These are phyloP conservation scores for Tuta absoluta DNA, from an alignment of 2,888 invertebrate species.

Conservation along the genomic window DNA sequence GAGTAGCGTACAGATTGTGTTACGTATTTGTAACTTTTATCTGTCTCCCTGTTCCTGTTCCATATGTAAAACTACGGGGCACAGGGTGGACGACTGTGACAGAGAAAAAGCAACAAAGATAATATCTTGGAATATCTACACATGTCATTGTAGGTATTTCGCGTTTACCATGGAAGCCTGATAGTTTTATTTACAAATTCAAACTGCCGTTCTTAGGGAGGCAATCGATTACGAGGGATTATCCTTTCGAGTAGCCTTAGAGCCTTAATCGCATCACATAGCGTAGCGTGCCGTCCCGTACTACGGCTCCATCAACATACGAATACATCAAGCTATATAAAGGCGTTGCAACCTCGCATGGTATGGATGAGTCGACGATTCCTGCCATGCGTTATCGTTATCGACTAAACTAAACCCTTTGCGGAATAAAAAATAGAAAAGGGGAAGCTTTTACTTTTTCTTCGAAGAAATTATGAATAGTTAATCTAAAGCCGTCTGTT, in stretches of 20 bases:
- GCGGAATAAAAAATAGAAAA: constrained; percentile 48
- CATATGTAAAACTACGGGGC: too few species aligned
- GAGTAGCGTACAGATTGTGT: too few species aligned
- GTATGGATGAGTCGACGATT: constrained; percentile 47
- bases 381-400: constrained; percentile 58
- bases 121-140: neutral
- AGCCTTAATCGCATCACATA: constrained; percentile 20
- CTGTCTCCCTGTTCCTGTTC: too few species aligned
- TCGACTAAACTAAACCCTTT: constrained; percentile 75
- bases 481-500: constrained; percentile 62
- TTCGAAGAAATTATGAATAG: constrained; percentile 44
- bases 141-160: neutral
- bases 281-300: constrained; percentile 35
- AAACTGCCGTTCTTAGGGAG: neutral
- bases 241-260: constrained; percentile 28
- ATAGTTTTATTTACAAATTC: neutral
- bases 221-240: constrained; percentile 29
- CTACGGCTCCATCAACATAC: constrained; percentile 34
- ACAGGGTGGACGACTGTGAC: too few species aligned
- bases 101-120: too few species aligned
- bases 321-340: constrained; percentile 27
- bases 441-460: constrained; percentile 62
- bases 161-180: neutral
- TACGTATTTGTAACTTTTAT: too few species aligned
- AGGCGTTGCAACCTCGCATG: constrained; percentile 40